Conservation (phyloP, 2,797 vertebrate genomes). For the Sitta carolinensis region DNA sequence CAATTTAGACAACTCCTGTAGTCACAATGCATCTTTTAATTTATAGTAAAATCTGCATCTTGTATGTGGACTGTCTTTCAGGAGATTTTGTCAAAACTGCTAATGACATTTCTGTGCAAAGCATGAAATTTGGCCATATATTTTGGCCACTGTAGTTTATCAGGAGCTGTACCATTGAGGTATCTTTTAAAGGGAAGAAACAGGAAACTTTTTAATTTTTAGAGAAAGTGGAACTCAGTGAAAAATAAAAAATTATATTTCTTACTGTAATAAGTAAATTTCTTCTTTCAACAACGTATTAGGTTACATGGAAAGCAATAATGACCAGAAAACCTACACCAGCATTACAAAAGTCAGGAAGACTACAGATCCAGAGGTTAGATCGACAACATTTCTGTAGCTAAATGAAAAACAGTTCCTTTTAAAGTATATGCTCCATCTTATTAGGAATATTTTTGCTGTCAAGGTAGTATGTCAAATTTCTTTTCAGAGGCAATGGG, state of each 20-base stretch:
- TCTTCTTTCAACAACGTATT: background rate
- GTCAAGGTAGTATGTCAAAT: background rate
- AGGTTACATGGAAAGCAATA: background rate
- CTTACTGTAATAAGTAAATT: background rate
- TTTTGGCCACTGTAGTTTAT: background rate
- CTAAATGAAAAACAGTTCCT: background rate
- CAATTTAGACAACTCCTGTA: background rate
- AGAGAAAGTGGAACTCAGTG: constrained; percentile 40
- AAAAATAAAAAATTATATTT: background rate
- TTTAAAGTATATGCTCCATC: background rate
- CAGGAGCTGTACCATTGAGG: background rate
- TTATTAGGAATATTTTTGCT: background rate
- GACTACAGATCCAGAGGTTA: background rate
- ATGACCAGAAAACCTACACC: background rate
- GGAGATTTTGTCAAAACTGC: background rate
- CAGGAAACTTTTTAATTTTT: background rate
- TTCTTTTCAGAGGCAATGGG: background rate
- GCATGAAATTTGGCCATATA: background rate
- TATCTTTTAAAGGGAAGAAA: constrained; percentile 61
- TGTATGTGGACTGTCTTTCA: background rate
- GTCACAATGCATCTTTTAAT: background rate
- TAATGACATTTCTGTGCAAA: background rate
- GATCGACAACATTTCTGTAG: background rate
- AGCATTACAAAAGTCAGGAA: background rate
- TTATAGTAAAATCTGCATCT: background rate